Percentiles rank a stretch among this genome's conserved stretches.
Conservation (phyloP, 2,888 invertebrate species). For the Anthophora plumipes region DNA sequence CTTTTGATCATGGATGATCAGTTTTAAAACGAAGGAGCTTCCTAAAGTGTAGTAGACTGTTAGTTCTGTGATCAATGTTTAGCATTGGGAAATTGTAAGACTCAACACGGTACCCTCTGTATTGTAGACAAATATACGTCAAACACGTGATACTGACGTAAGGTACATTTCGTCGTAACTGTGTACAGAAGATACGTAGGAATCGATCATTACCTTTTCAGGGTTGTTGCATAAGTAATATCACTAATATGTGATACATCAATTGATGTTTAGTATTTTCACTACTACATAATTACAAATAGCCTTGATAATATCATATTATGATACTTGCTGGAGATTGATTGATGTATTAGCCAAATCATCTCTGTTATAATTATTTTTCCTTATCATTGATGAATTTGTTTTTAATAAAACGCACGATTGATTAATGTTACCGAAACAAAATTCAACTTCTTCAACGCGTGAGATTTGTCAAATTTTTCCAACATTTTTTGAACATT, state of each 20-base stretch:
- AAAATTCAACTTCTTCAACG: too few relatives aligned
- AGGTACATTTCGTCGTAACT: slow-evolving; percentile 1
- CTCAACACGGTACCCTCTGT: neutral
- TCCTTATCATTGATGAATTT: neutral
- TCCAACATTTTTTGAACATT: too few relatives aligned
- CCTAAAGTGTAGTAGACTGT: neutral
- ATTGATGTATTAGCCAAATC: neutral
- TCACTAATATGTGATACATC: neutral
- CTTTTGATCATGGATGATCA: neutral
- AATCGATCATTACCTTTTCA: slow-evolving; percentile 39
- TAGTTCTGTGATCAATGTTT: neutral
- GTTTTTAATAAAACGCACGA: too few relatives aligned
- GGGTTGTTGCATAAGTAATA: slow-evolving; percentile 27
- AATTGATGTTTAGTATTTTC: neutral
- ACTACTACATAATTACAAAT: neutral
- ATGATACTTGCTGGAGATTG: neutral
- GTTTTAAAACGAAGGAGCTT: neutral
- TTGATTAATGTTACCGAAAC: too few relatives aligned
- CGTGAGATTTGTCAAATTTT: too few relatives aligned
- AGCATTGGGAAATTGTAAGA: neutral
- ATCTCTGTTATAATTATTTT: neutral
- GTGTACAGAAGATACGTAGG: neutral
- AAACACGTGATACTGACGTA: slow-evolving; percentile 36
- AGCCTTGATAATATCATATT: too few relatives aligned
- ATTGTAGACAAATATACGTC: slow-evolving; percentile 6